Conservation (phyloP, 2,113 vertebrate genomes). For the Platycercus adscitus region DNA sequence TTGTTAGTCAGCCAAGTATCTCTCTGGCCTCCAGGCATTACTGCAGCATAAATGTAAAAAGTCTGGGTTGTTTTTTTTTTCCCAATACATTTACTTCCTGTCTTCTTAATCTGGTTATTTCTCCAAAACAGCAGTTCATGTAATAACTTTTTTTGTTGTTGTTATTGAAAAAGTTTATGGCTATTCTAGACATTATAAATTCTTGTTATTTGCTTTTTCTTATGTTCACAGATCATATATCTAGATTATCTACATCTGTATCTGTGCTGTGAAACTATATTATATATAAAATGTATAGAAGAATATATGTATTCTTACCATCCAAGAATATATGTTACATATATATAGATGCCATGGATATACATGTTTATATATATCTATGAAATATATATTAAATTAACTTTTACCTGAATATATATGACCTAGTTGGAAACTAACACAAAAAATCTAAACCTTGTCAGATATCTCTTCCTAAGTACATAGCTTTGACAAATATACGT, state of each 20-base stretch:
- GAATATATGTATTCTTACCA: background rate
- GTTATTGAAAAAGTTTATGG: background rate
- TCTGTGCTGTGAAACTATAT: background rate
- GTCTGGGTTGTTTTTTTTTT: background rate
- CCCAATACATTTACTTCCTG: background rate
- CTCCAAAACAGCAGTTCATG: background rate
- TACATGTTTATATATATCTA: background rate
- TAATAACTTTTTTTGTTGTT: rapidly evolving
- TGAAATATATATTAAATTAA: background rate
- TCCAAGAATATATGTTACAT: background rate
- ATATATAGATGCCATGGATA: background rate
- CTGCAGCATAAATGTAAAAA: background rate
- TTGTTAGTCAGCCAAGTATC: constrained; percentile 35
- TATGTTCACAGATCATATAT: background rate
- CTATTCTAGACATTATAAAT: background rate
- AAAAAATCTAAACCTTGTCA: background rate
- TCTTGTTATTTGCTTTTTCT: background rate
- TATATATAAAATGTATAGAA: background rate
- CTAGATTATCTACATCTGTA: background rate
- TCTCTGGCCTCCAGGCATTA: constrained; percentile 19
- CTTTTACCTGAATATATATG: background rate
- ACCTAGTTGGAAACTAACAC: background rate
- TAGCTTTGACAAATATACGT: background rate
- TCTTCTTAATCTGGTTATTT: background rate
- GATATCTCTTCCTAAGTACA: background rate